Conservation (phyloP, 2,888 invertebrate genomes). For the Helleia helle region DNA sequence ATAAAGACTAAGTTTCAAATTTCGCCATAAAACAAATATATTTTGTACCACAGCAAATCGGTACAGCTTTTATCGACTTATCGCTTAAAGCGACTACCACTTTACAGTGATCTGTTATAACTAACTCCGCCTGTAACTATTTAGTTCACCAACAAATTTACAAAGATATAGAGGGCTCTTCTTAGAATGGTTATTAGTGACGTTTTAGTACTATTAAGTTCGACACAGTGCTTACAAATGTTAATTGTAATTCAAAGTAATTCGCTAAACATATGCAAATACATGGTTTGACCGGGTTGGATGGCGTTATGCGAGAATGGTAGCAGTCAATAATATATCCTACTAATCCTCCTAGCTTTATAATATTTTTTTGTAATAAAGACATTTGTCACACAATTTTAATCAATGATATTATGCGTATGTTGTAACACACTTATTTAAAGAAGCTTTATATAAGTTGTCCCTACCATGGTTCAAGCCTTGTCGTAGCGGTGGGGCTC, state of each 20-base stretch:
- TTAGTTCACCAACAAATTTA: conserved; percentile 11
- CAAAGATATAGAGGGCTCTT: conserved; percentile 25
- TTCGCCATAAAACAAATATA: conserved; percentile 12
- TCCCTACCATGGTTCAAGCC: too few species aligned
- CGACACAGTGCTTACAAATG: conserved; percentile 45
- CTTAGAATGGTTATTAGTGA: conserved; percentile 31
- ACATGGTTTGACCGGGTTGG: conserved; percentile 32
- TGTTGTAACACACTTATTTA: too few species aligned
- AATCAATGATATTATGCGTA: too few species aligned
- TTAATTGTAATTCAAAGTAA: conserved; percentile 56
- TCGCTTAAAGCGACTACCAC: conserved; percentile 50
- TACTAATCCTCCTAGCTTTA: too few species aligned
- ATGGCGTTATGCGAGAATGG: conserved; percentile 23
- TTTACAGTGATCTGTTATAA: conserved; percentile 27
- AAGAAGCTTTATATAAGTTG: too few species aligned
- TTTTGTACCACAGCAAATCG: conserved; percentile 33
- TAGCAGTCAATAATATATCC: too few species aligned
- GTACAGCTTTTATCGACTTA: conserved; percentile 52
- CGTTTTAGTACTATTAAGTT: conserved; percentile 50
- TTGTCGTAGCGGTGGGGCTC: too few species aligned
- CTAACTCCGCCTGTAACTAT: conserved; percentile 13
- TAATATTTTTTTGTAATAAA: too few species aligned
- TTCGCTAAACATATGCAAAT: conserved; percentile 59
- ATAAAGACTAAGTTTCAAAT: too few species aligned
- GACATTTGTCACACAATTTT: too few species aligned